Percentiles rank a stretch among this genome's conserved stretches.
phyloP scores from a whole-genome alignment of 2,797 vertebrate species.

The Lepus oiostolus region DNA sequence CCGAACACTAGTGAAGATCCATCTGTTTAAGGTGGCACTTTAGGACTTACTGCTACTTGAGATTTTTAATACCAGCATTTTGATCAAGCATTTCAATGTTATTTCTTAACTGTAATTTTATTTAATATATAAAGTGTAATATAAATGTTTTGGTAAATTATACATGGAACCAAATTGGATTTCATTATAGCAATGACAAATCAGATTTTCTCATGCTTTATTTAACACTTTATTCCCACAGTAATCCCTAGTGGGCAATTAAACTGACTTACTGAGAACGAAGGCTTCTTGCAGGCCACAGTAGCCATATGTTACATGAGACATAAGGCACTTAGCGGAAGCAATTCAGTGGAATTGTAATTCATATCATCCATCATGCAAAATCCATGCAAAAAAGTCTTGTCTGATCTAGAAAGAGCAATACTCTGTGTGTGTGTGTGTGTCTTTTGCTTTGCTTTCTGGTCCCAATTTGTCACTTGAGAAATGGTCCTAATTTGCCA shows the following conservation, averaged over 20 bases:
- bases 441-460: constrained; percentile 30
- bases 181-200: constrained; percentile 73
- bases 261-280: constrained; percentile 50
- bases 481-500: constrained; percentile 18
- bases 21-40: constrained; percentile 80
- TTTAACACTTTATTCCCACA: constrained; percentile 75
- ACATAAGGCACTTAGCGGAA: constrained; percentile 48
- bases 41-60: constrained; percentile 72
- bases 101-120: constrained; percentile 77
- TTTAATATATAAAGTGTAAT: constrained; percentile 62
- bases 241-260: constrained; percentile 70
- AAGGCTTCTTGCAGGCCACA: constrained; percentile 54
- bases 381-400: constrained; percentile 28
- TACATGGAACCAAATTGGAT: constrained; percentile 70
- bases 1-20: constrained; percentile 66
- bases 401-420: constrained; percentile 26
- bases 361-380: constrained; percentile 30
- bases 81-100: constrained; percentile 67
- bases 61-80: constrained; percentile 75
- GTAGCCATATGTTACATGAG: constrained; percentile 64
- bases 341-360: constrained; percentile 22
- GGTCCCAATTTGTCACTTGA: background rate
- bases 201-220: constrained; percentile 67
- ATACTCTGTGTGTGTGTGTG: background rate
- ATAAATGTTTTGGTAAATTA: constrained; percentile 71